Evolutionary conservation across 92 coral and sea anemone genomes (phyloP).

Genomic region (Desmophyllum pertusum): DNA sequence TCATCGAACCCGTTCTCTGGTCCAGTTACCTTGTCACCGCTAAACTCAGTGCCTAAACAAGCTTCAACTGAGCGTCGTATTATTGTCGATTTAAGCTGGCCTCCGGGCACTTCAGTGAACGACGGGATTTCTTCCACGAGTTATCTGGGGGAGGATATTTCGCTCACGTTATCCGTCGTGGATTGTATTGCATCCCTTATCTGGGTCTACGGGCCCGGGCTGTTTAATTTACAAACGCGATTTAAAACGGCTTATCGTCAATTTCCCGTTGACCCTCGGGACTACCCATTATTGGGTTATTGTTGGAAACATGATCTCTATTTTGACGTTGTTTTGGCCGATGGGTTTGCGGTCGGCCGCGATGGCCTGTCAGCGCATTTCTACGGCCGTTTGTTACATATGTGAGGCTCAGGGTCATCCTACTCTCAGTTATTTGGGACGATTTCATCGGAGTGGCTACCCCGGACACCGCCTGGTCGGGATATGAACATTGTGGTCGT

Average conservation of each 20-base stretch:
- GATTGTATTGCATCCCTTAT: neutral
- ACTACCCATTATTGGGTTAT: too few species aligned
- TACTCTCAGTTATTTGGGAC: neutral
- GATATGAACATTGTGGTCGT: neutral
- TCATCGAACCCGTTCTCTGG: neutral
- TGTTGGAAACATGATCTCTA: neutral
- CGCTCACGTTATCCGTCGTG: neutral
- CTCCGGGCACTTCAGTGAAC: too few species aligned
- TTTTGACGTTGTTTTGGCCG: neutral
- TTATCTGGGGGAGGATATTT: neutral
- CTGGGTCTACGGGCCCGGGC: neutral
- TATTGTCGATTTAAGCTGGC: neutral
- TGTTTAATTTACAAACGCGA: neutral
- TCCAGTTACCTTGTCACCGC: neutral
- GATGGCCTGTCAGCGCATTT: neutral
- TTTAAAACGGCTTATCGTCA: neutral
- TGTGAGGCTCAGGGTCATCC: neutral
- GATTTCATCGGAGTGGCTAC: too few species aligned
- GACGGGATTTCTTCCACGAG: neutral
- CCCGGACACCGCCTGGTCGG: neutral
- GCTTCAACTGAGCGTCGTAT: neutral
- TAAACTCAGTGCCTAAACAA: too few species aligned
- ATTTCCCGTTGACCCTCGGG: too few species aligned
- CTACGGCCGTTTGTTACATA: neutral
- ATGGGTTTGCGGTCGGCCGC: too few species aligned